Evolutionary conservation across 2,888 invertebrate genomes (phyloP).

Genomic region (Leptinotarsa peninsularis): DNA sequence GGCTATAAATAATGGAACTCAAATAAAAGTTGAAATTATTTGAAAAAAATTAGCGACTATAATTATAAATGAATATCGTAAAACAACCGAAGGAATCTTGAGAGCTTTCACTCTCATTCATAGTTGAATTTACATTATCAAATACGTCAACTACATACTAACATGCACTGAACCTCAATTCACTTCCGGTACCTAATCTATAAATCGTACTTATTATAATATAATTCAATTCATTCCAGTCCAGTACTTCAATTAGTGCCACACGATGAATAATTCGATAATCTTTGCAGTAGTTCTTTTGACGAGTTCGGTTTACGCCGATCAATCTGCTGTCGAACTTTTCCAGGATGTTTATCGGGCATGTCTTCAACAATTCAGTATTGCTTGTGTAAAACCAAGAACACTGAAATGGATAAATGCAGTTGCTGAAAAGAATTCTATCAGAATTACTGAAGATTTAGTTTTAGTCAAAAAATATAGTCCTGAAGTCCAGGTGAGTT

Average conservation of each 20-base stretch:
- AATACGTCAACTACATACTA: conserved; percentile 22
- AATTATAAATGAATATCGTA: neutral
- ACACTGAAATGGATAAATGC: conserved; percentile 80
- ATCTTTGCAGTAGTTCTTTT: conserved; percentile 18
- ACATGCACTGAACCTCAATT: conserved; percentile 33
- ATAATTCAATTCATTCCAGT: conserved; percentile 33
- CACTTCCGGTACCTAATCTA: conserved; percentile 40
- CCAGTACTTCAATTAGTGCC: conserved; percentile 33
- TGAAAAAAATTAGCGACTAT: neutral
- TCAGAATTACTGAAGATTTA: conserved; percentile 82
- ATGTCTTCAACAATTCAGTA: conserved; percentile 77
- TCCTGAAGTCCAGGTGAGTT: conserved; percentile 54
- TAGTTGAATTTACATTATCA: neutral
- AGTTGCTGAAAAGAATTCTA: conserved; percentile 75
- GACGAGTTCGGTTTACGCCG: conserved; percentile 46
- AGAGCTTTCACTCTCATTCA: conserved; percentile 15
- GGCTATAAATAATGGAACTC: too few relatives aligned
- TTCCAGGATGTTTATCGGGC: conserved; percentile 75
- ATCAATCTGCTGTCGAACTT: conserved; percentile 72
- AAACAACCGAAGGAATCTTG: neutral
- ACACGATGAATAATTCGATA: conserved; percentile 32
- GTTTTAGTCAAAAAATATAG: conserved; percentile 75
- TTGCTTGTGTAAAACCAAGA: conserved; percentile 82
- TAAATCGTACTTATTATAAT: conserved; percentile 33
- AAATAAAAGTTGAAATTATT: too few relatives aligned